These are phyloP conservation scores for Cebus imitator DNA, from an alignment of 2,113 vertebrate species.

Conservation along the genomic window DNA sequence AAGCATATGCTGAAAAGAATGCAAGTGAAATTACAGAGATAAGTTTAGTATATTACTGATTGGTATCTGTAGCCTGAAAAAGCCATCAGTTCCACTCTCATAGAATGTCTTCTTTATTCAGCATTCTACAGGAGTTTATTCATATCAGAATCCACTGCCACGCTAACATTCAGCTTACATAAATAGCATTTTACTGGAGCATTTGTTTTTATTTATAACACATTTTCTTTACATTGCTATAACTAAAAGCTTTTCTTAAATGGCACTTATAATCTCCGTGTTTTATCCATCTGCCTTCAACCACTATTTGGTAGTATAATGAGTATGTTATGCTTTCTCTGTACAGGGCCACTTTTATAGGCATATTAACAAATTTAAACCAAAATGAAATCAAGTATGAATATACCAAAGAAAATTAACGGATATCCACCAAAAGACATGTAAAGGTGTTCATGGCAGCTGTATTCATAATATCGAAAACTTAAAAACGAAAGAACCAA, in stretches of 20 bases:
- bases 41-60: constrained; percentile 12
- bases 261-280: not conserved
- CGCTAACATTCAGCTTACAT: not conserved
- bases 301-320: not conserved
- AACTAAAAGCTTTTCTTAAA: not conserved
- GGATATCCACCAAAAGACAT: not conserved
- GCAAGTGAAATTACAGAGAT: not conserved
- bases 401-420: not conserved
- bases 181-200: constrained; percentile 26
- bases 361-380: not conserved
- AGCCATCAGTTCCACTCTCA: not conserved
- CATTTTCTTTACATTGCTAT: constrained; percentile 18
- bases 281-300: constrained; percentile 5
- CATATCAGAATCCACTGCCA: not conserved
- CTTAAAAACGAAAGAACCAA: not conserved
- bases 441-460: not conserved
- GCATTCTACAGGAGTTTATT: not conserved
- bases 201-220: constrained; percentile 22
- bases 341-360: not conserved
- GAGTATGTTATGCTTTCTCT: not conserved
- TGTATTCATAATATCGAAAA: constrained; percentile 5
- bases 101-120: constrained; percentile 19
- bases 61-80: not conserved
- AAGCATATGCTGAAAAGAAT: constrained; percentile 47
- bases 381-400: not conserved